A percentile compares a stretch with the other conserved stretches of the same genome.
Evolutionary conservation across 2,888 invertebrate genomes (phyloP).

Genomic region (Drosophila mimica): DNA sequence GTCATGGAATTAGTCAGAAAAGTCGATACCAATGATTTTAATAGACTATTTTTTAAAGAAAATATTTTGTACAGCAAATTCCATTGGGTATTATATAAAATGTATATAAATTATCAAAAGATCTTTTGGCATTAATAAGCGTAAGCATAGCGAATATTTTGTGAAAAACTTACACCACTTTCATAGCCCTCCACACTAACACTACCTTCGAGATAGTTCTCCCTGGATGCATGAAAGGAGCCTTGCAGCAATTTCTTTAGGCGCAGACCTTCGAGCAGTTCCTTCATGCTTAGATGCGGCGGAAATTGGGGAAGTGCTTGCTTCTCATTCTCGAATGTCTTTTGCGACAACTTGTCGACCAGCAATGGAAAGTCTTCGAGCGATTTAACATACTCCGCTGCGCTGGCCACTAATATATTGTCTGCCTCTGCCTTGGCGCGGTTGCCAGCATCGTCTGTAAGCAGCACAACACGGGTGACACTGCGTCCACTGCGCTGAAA

Average conservation of each 20-base stretch:
- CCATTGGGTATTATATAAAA: not conserved
- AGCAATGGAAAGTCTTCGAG: conserved; percentile 89
- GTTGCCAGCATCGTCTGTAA: conserved; percentile 94
- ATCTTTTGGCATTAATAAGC: not conserved
- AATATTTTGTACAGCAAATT: not conserved
- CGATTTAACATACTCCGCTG: conserved; percentile 90
- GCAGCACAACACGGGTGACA: conserved; percentile 89
- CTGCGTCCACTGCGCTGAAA: conserved; percentile 60
- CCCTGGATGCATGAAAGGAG: conserved; percentile 93
- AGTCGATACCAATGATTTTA: not conserved
- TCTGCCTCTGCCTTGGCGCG: conserved; percentile 89
- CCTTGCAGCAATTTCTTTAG: conserved; percentile 92
- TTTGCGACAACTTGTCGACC: conserved; percentile 92
- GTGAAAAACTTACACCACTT: conserved; percentile 88
- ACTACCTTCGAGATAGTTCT: conserved; percentile 97
- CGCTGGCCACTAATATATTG: conserved; percentile 89
- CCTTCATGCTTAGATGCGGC: conserved; percentile 91
- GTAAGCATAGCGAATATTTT: not conserved
- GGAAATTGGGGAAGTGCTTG: conserved; percentile 91
- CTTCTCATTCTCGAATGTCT: conserved; percentile 87
- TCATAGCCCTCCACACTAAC: conserved; percentile 93
- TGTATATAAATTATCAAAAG: not conserved
- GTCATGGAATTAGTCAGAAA: not conserved
- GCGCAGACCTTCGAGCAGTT: conserved; percentile 92
- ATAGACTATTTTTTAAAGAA: not conserved